Base-by-base conservation (phyloP, 2,113 vertebrate genomes). In the Orthonyx spaldingii region DNA sequence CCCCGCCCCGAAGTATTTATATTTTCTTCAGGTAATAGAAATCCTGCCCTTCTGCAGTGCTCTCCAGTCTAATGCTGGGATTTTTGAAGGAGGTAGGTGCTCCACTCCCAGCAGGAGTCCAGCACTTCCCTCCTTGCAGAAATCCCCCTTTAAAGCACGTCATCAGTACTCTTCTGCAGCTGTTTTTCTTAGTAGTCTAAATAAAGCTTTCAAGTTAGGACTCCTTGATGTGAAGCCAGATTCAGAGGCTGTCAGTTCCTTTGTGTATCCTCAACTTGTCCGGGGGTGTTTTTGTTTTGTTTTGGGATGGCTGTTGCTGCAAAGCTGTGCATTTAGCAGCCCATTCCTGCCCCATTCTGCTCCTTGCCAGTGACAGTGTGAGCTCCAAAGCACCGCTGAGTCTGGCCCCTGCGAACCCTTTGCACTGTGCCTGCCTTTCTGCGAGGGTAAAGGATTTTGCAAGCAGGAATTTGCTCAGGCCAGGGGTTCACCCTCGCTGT, bases 191-290 rank as follows among this genome's bases (percentile, higher is more conserved):
- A 68, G 82, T 24, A 63, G 57, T 49, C 72, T 63, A 92, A 95
- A 92, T 71, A 89, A 93, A 93, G 85, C 93, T 94, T 96, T 96
- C 76, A 94, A 90, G 84, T 92, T 86, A 78, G 1, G 0, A 46
- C 74, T 88, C 72, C 78, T 63, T 89, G 92, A 90, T 94, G 83
- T 84, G 52, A 90, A 87, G 93, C 93, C 93, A 96, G 71, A 90
- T 81, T 86, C 68, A 52, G 85, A 95, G 92, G 32, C 88, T 92
- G 82, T 66, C 60, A 44, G 79, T 93, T 97, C 85, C 75, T 94
- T 71, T 95, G 79, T 75, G 56, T 85, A 75, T 87, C 77, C 76
- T 90, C 83, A 70, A 8, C 59, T 88, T 92, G 60, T 90, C 68
- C 1, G 7, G 60, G 76, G 76, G 35, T 90, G 83, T 90, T 88